Percentiles rank a stretch among this genome's conserved stretches.
Conservation (phyloP, 2,888 invertebrate genomes). For the Tipula confusa region DNA sequence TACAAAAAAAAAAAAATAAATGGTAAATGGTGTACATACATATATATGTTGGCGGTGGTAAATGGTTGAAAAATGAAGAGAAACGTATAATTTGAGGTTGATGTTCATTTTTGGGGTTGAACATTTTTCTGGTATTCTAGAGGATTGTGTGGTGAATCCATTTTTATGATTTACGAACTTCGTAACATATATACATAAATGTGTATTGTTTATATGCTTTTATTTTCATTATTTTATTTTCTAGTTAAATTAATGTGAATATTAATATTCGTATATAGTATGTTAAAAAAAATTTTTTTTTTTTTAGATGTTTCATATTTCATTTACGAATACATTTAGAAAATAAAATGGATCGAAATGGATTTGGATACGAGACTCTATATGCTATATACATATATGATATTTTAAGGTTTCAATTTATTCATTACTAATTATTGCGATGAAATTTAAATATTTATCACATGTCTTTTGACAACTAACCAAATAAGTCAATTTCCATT, state of each 20-base stretch:
- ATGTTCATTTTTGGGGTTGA: not conserved
- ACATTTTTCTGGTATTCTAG: not conserved
- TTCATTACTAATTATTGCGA: not conserved
- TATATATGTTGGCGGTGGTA: not conserved
- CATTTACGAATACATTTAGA: not conserved
- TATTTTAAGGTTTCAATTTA: not conserved
- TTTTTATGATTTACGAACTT: constrained; percentile 12
- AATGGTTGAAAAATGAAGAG: not conserved
- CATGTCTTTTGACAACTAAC: not conserved
- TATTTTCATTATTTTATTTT: not conserved
- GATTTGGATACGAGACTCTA: not conserved
- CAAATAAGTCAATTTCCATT: not conserved
- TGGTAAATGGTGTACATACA: not conserved
- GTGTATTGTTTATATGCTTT: not conserved
- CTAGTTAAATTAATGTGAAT: not conserved
- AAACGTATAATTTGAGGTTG: not conserved
- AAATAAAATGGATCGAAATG: not conserved
- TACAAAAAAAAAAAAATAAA: not conserved
- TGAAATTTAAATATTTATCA: not conserved
- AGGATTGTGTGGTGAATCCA: constrained; percentile 1
- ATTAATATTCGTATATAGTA: not conserved
- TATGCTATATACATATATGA: not conserved
- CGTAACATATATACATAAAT: not conserved
- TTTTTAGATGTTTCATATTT: not conserved
- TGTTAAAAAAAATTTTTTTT: too few relatives aligned